These are phyloP conservation scores for Dolichomitus sp. DNA, from an alignment of 2,888 invertebrate genomes.

Conservation along the genomic window DNA sequence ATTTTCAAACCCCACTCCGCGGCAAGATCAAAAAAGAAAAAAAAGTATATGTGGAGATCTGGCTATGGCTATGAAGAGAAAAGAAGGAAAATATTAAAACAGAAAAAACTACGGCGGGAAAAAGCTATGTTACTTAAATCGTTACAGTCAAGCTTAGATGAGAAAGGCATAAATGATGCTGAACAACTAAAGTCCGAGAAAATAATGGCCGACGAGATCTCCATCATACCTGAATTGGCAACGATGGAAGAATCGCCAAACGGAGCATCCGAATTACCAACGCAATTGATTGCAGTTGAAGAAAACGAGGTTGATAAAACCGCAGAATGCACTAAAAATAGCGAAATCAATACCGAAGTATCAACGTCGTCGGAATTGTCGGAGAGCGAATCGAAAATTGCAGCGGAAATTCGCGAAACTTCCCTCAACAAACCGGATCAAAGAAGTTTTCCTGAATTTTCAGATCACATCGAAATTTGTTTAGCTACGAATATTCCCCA, in stretches of 20 bases:
- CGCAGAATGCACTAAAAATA: not conserved
- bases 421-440: not conserved
- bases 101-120: not conserved
- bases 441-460: not conserved
- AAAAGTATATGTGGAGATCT: not conserved
- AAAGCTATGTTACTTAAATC: not conserved
- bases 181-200: not conserved
- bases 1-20: too few species aligned
- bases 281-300: not conserved
- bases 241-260: not conserved
- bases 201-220: not conserved
- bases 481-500: not conserved
- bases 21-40: not conserved
- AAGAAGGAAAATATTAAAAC: not conserved
- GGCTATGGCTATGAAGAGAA: not conserved
- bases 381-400: not conserved
- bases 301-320: not conserved
- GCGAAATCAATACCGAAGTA: not conserved
- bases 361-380: not conserved
- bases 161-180: not conserved
- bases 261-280: not conserved
- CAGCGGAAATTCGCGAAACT: not conserved
- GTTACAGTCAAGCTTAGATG: not conserved
- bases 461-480: not conserved
- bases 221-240: not conserved